Evolutionary conservation across 2,888 invertebrate species (phyloP), one percentile per base, ranked within the genome.

Genomic region (Stenichneumon culpator): DNA sequence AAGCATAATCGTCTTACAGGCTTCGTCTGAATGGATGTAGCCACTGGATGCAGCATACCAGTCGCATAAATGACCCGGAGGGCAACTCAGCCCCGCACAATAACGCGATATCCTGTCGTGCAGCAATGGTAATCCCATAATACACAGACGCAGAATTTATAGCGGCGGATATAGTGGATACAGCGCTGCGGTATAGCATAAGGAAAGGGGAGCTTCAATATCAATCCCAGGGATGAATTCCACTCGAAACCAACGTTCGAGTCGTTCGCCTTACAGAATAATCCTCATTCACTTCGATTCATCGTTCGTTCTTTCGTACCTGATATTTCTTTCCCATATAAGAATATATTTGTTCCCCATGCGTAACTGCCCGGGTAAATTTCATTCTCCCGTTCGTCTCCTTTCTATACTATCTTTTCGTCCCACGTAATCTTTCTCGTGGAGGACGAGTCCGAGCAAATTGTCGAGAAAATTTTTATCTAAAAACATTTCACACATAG

Each of bases 81-180:
- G 75, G 65, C 25, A 70, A 75, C 57, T 32, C 70, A 65, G 75
- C 75, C 79, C 70, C 83, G 54, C 70, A 54, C 67, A 72, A 73
- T 70, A 79, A 83, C 70, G 47, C 79, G 57, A 77, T 75, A 73
- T 80, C 47, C 79, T 54, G 57, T 3, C 60, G 22, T 52, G 47
- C 36, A 36, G 65, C 54, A 68, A 70, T 72, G 65, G 68, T 79
- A 80, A 83, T 80, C 72, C 72, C 28, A 83, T 83, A 80, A 83
- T 83, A 72, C 39, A 75, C 11, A 22, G 50, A 72, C 60, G 19
- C 44, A 70, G 22, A 72, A 75, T 75, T 80, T 70, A 65, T 74
- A 19, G 36, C 54, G 32, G 16, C 47, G 22, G 19, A 1, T 25
- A 28, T 28, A 28, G 65, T 9, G 3, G 52, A 67, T 36, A 54